Base-by-base conservation (phyloP, 2,797 vertebrate species). In the Pelodytes ibericus region DNA sequence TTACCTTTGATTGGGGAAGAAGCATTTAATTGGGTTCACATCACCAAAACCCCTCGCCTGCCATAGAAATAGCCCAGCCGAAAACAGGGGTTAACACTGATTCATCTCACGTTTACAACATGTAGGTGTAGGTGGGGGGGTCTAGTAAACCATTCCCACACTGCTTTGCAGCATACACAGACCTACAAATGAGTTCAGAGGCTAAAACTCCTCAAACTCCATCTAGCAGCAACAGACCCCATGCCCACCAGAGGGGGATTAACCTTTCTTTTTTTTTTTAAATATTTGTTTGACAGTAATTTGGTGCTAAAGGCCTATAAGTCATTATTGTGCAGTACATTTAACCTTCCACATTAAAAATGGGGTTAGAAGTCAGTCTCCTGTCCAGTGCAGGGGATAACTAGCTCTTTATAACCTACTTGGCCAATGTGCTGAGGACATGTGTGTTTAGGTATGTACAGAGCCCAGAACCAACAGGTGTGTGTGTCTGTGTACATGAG, bases 401-500 rank as follows among this genome's bases (percentile, higher is more conserved):
- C n/a, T n/a, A n/a, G n/a, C n/a, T n/a, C n/a, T n/a, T n/a, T n/a
- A n/a, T n/a, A n/a, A n/a, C n/a, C n/a, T n/a, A n/a, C 1, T 16
- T 31, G 29, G 58, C 27, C 7, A 31, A 2, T 4, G 8, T 24
- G 29, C 15, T 2, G 58, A 61, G 20, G 31, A 41, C 59, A 63
- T 10, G 62, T 36, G 10, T 16, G 36, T 27, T 65, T 47, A 27
- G 36, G 24, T 26, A 27, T 27, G 24, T 27, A 39, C 61, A 64
- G 61, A 61, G 26, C 20, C 58, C 44, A 64, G 26, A 18, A 20
- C 22, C 62, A 67, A 36, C 68, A 51, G 53, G 68, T 59, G 74
- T 76, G 58, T 62, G 59, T 77, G 69, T 72, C 22, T 78, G 62
- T 67, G 18, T 72, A 67, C 58, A 68, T 59, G 71, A 51, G 30